These are phyloP conservation scores for Heloderma charlesbogerti DNA, from an alignment of 2,113 vertebrate genomes.

Conservation along the genomic window DNA sequence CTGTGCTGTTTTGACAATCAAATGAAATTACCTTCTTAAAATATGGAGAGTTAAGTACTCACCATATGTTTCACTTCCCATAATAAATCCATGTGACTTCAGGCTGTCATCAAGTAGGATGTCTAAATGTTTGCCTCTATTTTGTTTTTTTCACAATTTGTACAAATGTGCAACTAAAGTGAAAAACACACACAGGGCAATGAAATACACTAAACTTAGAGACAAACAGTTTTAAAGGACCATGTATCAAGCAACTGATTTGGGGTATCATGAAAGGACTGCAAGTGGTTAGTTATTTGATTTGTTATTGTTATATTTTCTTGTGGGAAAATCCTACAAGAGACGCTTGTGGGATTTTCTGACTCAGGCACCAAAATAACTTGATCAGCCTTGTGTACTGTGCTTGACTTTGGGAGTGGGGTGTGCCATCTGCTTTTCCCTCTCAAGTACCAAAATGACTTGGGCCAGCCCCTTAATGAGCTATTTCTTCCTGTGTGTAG, in stretches of 20 bases:
- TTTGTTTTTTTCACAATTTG: background rate
- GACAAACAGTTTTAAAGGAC: background rate
- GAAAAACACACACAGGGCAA: no score
- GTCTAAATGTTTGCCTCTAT: background rate
- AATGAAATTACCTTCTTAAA: background rate
- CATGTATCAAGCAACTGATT: background rate
- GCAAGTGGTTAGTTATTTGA: background rate
- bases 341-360: background rate
- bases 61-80: constrained; percentile 4
- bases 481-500: no score
- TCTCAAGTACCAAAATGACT: background rate
- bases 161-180: background rate
- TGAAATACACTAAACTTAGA: background rate
- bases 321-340: background rate
- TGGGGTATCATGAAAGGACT: background rate
- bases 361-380: background rate
- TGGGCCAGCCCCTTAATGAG: no score
- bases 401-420: background rate
- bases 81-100: constrained; percentile 1
- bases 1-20: background rate
- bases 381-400: background rate
- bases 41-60: background rate
- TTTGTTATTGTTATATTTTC: background rate
- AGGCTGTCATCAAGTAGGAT: background rate
- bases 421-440: background rate